These are phyloP conservation scores for Epinephelus moara DNA, from an alignment of 2,113 vertebrate genomes.

Conservation along the genomic window DNA sequence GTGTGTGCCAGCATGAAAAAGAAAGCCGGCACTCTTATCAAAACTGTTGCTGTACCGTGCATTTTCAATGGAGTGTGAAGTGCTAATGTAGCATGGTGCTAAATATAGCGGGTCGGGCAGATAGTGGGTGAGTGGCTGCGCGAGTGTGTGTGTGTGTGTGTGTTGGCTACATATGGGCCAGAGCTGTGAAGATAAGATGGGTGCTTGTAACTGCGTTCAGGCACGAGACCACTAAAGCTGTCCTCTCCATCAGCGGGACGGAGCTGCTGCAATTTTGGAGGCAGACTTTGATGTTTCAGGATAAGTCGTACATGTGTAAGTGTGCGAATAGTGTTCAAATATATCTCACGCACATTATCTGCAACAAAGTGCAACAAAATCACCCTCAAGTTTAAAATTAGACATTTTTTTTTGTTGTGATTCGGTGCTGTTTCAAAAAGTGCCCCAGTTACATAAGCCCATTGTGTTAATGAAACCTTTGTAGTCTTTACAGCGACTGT, in stretches of 20 bases:
- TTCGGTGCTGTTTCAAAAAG: slow-evolving; percentile 11
- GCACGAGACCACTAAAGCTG: slow-evolving; percentile 52
- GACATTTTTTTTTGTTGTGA: slow-evolving; percentile 12
- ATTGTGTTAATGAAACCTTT: slow-evolving; percentile 26
- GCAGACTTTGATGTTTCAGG: slow-evolving; percentile 41
- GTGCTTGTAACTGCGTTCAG: slow-evolving; percentile 59
- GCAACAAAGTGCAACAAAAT: slow-evolving; percentile 5
- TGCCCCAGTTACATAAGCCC: slow-evolving; percentile 18
- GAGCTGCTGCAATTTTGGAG: slow-evolving; percentile 21
- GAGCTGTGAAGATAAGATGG: slow-evolving; percentile 54
- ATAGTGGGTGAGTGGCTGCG: slow-evolving; percentile 31
- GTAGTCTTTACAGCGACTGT: slow-evolving; percentile 5
- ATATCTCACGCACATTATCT: slow-evolving; percentile 7
- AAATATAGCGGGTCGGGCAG: slow-evolving; percentile 70
- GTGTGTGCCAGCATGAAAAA: not conserved
- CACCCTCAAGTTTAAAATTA: slow-evolving; percentile 17
- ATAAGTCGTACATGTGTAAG: not conserved
- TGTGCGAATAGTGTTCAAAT: not conserved
- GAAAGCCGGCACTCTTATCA: slow-evolving; percentile 58
- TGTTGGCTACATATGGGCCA: slow-evolving; percentile 40
- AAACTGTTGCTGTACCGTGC: slow-evolving; percentile 48
- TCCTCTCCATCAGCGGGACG: not conserved
- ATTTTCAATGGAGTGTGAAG: slow-evolving; percentile 70
- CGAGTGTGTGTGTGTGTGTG: slow-evolving; percentile 7
- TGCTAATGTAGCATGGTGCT: slow-evolving; percentile 79